Conservation (phyloP, 1,140 invertebrate species). For the Papilio dardanus region DNA sequence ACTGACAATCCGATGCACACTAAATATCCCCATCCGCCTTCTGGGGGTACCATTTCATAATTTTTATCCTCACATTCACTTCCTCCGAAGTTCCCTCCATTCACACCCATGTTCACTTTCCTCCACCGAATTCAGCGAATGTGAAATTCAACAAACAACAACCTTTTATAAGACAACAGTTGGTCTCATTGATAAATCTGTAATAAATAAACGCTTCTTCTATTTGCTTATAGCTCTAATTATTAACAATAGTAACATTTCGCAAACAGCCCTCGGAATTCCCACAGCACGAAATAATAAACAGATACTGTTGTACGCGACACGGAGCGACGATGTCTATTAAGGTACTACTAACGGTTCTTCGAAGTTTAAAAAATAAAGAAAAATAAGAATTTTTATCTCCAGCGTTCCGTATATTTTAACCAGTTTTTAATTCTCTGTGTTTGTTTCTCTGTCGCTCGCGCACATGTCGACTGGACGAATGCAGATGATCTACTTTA, state of each 20-base stretch:
- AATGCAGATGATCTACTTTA: slow-evolving; percentile 46
- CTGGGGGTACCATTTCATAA: slow-evolving; percentile 81
- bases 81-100: slow-evolving; percentile 70
- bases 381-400: slow-evolving; percentile 1
- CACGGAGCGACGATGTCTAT: slow-evolving; percentile 31
- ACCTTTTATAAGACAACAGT: slow-evolving; percentile 56
- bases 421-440: slow-evolving; percentile 1
- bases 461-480: slow-evolving; percentile 37
- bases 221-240: slow-evolving; percentile 60
- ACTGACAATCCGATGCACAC: slow-evolving; percentile 84
- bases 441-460: slow-evolving; percentile 32
- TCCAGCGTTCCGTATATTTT: slow-evolving; percentile 11
- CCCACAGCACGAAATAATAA: slow-evolving; percentile 66
- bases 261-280: slow-evolving; percentile 65
- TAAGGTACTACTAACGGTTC: slow-evolving; percentile 30
- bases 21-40: slow-evolving; percentile 87
- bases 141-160: slow-evolving; percentile 59
- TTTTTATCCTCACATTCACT: slow-evolving; percentile 81
- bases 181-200: slow-evolving; percentile 56
- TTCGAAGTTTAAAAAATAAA: slow-evolving; percentile 25
- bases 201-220: slow-evolving; percentile 50
- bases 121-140: slow-evolving; percentile 15
- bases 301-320: slow-evolving; percentile 45
- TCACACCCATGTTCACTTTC: slow-evolving; percentile 50
- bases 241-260: slow-evolving; percentile 52